These are phyloP conservation scores for Neodiprion fabricii DNA, from an alignment of 1,140 invertebrate species.

Conservation along the genomic window DNA sequence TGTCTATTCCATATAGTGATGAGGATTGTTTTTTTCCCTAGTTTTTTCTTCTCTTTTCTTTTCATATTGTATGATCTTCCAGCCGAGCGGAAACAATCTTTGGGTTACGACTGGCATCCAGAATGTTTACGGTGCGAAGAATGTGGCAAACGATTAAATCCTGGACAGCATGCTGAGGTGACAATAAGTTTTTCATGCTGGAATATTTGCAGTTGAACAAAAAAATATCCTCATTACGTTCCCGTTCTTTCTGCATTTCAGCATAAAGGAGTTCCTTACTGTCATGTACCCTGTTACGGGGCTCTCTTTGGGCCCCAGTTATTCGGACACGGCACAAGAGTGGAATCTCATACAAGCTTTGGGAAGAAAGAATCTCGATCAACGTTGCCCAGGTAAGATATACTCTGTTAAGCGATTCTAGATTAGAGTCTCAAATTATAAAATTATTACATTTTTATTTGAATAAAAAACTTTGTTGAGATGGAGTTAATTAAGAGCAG, in stretches of 20 bases:
- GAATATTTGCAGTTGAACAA: not conserved
- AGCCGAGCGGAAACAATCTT: conserved; percentile 90
- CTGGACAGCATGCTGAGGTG: conserved; percentile 89
- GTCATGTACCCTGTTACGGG: conserved; percentile 89
- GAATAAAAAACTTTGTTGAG: not conserved
- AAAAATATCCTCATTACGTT: conserved; percentile 11
- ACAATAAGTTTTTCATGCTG: conserved; percentile 17
- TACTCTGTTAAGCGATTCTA: not conserved
- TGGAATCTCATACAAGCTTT: conserved; percentile 87
- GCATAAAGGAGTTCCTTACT: conserved; percentile 92
- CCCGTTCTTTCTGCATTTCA: conserved; percentile 51
- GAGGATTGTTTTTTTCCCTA: conserved; percentile 2
- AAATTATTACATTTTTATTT: too few relatives aligned
- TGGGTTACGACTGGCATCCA: conserved; percentile 94
- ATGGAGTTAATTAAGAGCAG: conserved; percentile 9
- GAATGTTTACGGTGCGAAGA: conserved; percentile 89
- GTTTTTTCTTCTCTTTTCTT: conserved; percentile 10
- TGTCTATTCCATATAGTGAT: conserved; percentile 7
- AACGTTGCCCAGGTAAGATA: conserved; percentile 52
- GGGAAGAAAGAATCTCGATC: conserved; percentile 70
- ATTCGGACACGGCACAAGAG: conserved; percentile 86
- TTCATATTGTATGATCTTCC: conserved; percentile 45
- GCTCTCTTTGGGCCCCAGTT: conserved; percentile 86
- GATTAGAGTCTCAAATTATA: not conserved
- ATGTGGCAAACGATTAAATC: conserved; percentile 88